Conservation (phyloP, 2,888 invertebrate species). For the Thymelicus sylvestris region DNA sequence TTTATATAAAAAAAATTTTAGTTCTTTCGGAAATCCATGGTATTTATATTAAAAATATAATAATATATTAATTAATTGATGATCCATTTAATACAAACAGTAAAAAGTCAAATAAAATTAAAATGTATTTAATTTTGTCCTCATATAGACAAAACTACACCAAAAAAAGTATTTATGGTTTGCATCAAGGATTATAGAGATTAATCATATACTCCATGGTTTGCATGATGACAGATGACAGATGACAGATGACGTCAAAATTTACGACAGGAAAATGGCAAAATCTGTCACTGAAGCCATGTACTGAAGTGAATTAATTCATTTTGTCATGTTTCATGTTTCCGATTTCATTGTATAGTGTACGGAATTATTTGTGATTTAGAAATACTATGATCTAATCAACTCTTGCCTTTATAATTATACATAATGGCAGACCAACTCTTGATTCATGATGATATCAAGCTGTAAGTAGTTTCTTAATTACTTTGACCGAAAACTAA, state of each 20-base stretch:
- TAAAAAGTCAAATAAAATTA: no score
- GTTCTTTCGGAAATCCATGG: no score
- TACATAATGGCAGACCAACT: constrained; percentile 85
- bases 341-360: constrained; percentile 20
- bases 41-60: no score
- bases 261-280: neutral
- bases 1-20: no score
- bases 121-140: no score
- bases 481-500: constrained; percentile 7
- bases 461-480: constrained; percentile 85
- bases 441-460: constrained; percentile 89
- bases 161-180: no score
- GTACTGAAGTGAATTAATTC: neutral
- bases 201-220: no score
- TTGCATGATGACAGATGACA: no score
- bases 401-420: constrained; percentile 10
- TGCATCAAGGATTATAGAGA: no score
- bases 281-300: neutral
- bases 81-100: no score
- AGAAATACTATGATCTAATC: constrained; percentile 37
- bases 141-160: no score
- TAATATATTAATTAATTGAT: no score
- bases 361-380: constrained; percentile 40
- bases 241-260: neutral
- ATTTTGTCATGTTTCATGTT: constrained; percentile 13